Percentiles rank a stretch among this genome's conserved stretches.
These are phyloP conservation scores for Poecilia gillii DNA, from an alignment of 2,797 vertebrate genomes.

Conservation along the genomic window DNA sequence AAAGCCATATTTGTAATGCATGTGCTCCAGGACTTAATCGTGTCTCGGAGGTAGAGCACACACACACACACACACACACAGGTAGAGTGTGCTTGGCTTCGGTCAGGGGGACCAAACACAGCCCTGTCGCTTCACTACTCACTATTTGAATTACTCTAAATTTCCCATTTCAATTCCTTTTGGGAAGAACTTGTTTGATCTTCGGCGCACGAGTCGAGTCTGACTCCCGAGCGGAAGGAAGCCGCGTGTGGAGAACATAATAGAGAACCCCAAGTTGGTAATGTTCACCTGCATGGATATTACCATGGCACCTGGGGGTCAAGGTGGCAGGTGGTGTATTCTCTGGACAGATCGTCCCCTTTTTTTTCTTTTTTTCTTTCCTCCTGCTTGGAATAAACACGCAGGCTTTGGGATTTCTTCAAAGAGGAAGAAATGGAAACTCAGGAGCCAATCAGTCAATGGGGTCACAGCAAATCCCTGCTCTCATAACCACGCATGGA, in stretches of 20 bases:
- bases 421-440: constrained; percentile 65
- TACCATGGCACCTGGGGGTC: constrained; percentile 78
- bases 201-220: constrained; percentile 78
- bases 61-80: neutral
- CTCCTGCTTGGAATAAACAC: constrained; percentile 66
- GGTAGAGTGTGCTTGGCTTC: constrained; percentile 66
- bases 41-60: constrained; percentile 70
- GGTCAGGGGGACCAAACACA: constrained; percentile 70
- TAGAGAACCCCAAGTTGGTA: constrained; percentile 75
- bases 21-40: constrained; percentile 72
- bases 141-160: constrained; percentile 78
- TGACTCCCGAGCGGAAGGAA: constrained; percentile 72
- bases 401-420: constrained; percentile 58
- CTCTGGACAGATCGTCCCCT: constrained; percentile 67
- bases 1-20: constrained; percentile 69
- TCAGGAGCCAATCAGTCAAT: constrained; percentile 72
- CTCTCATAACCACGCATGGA: constrained; percentile 65
- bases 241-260: constrained; percentile 76
- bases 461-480: constrained; percentile 73
- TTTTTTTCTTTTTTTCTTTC: neutral
- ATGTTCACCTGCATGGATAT: constrained; percentile 84
- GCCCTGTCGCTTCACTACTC: constrained; percentile 71
- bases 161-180: constrained; percentile 84
- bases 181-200: constrained; percentile 82
- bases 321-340: constrained; percentile 75